Conservation (phyloP, 2,797 vertebrate genomes). For the Salarias fasciatus region DNA sequence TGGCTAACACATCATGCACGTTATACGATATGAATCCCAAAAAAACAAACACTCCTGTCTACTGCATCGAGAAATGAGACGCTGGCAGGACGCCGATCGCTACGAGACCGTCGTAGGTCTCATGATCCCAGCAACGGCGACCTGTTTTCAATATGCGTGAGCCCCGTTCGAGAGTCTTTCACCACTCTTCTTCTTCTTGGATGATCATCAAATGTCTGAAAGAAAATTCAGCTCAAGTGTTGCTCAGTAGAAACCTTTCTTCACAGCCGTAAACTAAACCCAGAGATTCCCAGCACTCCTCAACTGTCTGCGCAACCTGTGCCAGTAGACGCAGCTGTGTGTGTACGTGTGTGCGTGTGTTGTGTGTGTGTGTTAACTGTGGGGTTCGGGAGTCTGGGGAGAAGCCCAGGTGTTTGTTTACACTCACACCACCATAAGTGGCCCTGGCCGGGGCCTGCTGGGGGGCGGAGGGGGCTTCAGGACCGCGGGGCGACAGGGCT, state of each 20-base stretch:
- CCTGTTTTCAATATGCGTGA: slow-evolving; percentile 9
- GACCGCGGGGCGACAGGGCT: slow-evolving; percentile 39
- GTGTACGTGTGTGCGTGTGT: slow-evolving; percentile 21
- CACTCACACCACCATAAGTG: slow-evolving; percentile 69
- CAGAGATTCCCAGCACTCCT: slow-evolving; percentile 18
- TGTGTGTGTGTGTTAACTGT: slow-evolving; percentile 57
- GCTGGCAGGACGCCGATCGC: slow-evolving; percentile 19
- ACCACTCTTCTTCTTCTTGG: slow-evolving; percentile 7
- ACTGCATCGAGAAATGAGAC: slow-evolving; percentile 18
- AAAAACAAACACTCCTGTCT: slow-evolving; percentile 19
- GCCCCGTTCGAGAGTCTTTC: slow-evolving; percentile 20
- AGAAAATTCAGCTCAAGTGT: slow-evolving; percentile 36
- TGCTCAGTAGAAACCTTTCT: slow-evolving; percentile 34
- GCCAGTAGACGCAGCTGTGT: slow-evolving; percentile 61
- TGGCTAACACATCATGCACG: no score
- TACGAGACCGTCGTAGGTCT: slow-evolving; percentile 26
- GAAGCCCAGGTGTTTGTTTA: slow-evolving; percentile 75
- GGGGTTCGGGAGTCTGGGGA: slow-evolving; percentile 53
- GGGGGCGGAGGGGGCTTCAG: slow-evolving; percentile 1
- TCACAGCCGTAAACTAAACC: slow-evolving; percentile 48
- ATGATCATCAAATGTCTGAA: slow-evolving; percentile 18
- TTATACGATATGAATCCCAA: slow-evolving; percentile 5
- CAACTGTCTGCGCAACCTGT: slow-evolving; percentile 35
- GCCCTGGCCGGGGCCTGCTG: slow-evolving; percentile 51
- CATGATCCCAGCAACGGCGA: slow-evolving; percentile 10